Evolutionary conservation across 2,888 invertebrate species (phyloP).

Genomic region (Matsumyia berberina): DNA sequence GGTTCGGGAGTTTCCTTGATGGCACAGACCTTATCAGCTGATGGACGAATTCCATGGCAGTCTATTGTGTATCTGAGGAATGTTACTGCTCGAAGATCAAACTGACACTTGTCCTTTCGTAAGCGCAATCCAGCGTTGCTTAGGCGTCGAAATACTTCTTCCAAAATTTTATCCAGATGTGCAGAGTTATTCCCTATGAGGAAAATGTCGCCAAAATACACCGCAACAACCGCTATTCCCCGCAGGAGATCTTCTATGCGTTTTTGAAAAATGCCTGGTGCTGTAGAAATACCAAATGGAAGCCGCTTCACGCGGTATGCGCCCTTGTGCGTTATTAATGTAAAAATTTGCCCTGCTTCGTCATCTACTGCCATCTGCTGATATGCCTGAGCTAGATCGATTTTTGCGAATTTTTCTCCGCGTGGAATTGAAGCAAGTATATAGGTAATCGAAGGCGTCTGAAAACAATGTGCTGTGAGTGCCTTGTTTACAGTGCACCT

Average conservation of each 20-base stretch:
- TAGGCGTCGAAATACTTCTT: neutral
- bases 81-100: constrained; percentile 20
- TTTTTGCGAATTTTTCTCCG: constrained; percentile 78
- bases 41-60: constrained; percentile 17
- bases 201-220: constrained; percentile 14
- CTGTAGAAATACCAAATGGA: constrained; percentile 19
- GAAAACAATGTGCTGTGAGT: constrained; percentile 77
- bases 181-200: neutral
- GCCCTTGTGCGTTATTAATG: constrained; percentile 43
- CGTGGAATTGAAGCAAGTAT: too few species aligned
- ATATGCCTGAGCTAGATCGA: constrained; percentile 81
- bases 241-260: constrained; percentile 6
- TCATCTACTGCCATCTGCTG: constrained; percentile 80
- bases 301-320: constrained; percentile 16
- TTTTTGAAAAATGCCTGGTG: constrained; percentile 24
- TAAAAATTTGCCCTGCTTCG: constrained; percentile 78
- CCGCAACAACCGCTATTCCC: neutral
- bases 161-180: neutral
- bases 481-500: constrained; percentile 79
- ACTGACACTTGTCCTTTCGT: constrained; percentile 5
- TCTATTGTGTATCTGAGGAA: constrained; percentile 2
- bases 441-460: constrained; percentile 10
- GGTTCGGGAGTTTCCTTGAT: neutral
- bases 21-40: neutral
- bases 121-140: constrained; percentile 1